These are phyloP conservation scores for Rhea americana DNA, from an alignment of 2,113 vertebrate species.

Conservation along the genomic window DNA sequence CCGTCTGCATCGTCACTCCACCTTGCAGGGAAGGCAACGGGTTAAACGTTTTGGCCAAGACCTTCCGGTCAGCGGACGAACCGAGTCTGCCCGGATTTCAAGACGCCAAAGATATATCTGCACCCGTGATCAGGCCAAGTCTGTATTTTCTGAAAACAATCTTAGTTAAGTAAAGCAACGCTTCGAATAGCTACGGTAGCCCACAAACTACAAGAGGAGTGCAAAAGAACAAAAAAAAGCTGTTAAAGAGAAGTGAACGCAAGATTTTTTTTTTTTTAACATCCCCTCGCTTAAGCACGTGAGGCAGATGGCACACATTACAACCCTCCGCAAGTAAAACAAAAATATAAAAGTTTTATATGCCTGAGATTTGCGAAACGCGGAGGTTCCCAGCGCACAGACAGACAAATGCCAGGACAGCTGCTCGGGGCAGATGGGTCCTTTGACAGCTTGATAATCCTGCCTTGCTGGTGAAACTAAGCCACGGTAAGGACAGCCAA, in stretches of 20 bases:
- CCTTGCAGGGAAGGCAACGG: rapidly evolving
- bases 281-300: neutral
- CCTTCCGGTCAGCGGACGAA: neutral
- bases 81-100: neutral
- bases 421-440: constrained; percentile 69
- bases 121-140: rapidly evolving
- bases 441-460: constrained; percentile 58
- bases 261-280: neutral
- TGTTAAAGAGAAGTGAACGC: neutral
- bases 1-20: neutral
- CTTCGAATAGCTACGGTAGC: no score
- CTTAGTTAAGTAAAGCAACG: neutral
- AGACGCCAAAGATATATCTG: neutral
- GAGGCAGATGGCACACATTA: constrained; percentile 29
- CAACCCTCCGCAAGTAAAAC: neutral
- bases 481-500: neutral
- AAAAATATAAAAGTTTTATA: neutral
- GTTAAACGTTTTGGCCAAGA: neutral
- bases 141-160: neutral
- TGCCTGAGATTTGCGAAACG: neutral
- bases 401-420: constrained; percentile 59
- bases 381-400: constrained; percentile 34
- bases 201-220: neutral
- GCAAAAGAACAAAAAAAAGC: neutral
- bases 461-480: constrained; percentile 20